These are phyloP conservation scores for Oceanites oceanicus DNA, from an alignment of 2,113 vertebrate genomes.

Conservation along the genomic window DNA sequence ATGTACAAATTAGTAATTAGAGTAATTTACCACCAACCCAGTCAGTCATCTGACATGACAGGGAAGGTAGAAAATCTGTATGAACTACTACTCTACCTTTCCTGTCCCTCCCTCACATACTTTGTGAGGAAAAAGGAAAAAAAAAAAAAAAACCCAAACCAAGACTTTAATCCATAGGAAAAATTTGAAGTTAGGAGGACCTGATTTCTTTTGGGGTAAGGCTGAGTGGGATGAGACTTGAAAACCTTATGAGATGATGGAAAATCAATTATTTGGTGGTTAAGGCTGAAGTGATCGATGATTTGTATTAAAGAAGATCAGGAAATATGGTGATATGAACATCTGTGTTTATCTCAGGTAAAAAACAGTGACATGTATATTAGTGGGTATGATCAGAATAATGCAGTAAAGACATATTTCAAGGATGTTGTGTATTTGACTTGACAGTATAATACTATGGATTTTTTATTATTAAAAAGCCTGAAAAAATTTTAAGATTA, in stretches of 20 bases:
- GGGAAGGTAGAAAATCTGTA: neutral
- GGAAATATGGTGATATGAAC: neutral
- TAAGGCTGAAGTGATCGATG: neutral
- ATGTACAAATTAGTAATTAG: neutral
- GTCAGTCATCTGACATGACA: neutral
- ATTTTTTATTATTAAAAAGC: constrained; percentile 8
- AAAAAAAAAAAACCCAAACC: fast-evolving
- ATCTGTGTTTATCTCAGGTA: neutral
- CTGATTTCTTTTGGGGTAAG: neutral
- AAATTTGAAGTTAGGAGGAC: neutral
- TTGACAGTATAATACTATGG: neutral
- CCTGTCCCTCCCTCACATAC: neutral
- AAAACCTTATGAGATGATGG: neutral
- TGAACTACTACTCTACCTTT: neutral
- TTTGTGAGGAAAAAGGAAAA: neutral
- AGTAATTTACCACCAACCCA: neutral
- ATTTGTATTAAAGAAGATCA: neutral
- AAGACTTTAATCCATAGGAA: neutral
- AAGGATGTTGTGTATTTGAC: neutral
- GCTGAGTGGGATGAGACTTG: neutral
- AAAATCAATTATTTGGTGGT: neutral
- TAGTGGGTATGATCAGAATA: neutral
- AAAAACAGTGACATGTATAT: neutral
- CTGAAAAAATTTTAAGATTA: neutral
- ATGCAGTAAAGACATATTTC: neutral